Conservation (phyloP, 2,113 vertebrate species). For the Hippocampus barbouri region DNA sequence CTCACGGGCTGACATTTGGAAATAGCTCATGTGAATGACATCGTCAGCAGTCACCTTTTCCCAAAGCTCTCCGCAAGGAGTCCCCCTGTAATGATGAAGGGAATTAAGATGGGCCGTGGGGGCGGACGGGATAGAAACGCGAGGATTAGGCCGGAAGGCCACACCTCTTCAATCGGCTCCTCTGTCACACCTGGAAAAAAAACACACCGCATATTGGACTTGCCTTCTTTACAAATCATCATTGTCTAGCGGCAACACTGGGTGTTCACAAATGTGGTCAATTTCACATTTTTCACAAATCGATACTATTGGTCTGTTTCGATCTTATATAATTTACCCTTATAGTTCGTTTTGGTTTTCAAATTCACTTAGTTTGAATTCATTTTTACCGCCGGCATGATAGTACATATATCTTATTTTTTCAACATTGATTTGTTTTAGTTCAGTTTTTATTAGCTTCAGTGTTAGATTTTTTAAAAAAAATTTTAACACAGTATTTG, state of each 20-base stretch:
- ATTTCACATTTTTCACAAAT: neutral
- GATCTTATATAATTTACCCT: neutral
- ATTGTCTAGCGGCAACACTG: neutral
- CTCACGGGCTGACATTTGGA: conserved; percentile 73
- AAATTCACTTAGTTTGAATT: too few species aligned
- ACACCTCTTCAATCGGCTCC: conserved; percentile 53
- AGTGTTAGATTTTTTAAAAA: neutral
- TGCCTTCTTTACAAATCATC: conserved; percentile 40
- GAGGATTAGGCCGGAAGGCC: conserved; percentile 65
- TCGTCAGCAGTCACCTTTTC: conserved; percentile 74
- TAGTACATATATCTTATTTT: too few species aligned
- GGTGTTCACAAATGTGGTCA: neutral
- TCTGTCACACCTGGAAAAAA: conserved; percentile 48
- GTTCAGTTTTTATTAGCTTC: neutral
- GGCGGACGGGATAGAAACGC: conserved; percentile 36
- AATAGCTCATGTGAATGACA: conserved; percentile 72
- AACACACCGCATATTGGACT: conserved; percentile 25
- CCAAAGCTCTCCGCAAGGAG: conserved; percentile 63
- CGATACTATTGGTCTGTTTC: neutral
- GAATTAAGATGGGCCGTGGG: conserved; percentile 70
- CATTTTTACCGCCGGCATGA: too few species aligned
- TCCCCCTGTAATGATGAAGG: conserved; percentile 63
- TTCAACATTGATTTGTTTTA: neutral
- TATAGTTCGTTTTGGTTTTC: neutral
- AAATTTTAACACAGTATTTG: neutral